phyloP scores from a whole-genome alignment of 2,797 vertebrate genomes.

The Crocodylus rhombifer region DNA sequence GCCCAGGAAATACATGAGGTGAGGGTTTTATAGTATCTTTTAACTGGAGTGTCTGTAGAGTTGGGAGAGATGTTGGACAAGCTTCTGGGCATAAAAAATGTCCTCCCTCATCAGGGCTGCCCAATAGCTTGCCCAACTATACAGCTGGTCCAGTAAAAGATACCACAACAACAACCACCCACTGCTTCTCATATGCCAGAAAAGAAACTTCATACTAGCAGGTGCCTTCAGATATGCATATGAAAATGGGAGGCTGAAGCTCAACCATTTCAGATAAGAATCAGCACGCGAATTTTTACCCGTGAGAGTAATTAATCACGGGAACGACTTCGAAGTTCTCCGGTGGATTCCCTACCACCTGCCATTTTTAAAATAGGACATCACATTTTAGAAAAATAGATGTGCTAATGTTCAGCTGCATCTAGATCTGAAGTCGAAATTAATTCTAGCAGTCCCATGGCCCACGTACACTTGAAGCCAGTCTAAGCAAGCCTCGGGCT shows the following conservation, averaged over 20 bases:
- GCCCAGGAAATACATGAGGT: too few species aligned
- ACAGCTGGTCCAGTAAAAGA: too few species aligned
- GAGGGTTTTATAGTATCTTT: too few species aligned
- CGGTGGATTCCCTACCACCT: background rate
- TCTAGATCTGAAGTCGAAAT: background rate
- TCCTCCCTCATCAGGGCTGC: too few species aligned
- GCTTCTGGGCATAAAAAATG: too few species aligned
- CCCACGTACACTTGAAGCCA: constrained; percentile 18
- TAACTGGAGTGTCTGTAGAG: too few species aligned
- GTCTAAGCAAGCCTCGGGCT: constrained; percentile 47
- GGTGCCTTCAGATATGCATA: too few species aligned
- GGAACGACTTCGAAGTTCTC: background rate
- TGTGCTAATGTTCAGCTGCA: background rate
- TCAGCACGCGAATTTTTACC: constrained; percentile 24
- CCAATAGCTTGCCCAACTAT: too few species aligned
- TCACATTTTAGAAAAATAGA: background rate
- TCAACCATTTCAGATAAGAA: background rate
- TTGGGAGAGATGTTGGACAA: too few species aligned
- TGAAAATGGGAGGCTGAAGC: constrained; percentile 36
- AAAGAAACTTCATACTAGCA: background rate
- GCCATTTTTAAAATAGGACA: background rate
- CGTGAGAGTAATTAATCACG: background rate
- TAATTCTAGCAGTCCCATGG: background rate
- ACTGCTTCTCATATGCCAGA: background rate
- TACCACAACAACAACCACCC: too few species aligned